These are phyloP conservation scores for Ramphastos sulfuratus DNA, from an alignment of 2,113 vertebrate species.

Conservation along the genomic window DNA sequence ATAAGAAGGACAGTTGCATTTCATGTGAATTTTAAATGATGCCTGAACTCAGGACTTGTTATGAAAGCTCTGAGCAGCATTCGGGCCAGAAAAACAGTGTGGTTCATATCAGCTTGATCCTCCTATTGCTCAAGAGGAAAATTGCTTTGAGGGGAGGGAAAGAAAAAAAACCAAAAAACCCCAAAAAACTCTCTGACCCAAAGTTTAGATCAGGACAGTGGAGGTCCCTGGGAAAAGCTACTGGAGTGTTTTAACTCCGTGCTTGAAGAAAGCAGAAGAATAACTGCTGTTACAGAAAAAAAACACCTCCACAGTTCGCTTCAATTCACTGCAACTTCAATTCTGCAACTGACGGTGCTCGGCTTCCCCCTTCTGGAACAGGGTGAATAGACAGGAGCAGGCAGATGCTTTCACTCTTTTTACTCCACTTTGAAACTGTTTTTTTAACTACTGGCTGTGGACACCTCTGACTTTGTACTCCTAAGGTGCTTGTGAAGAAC, in stretches of 20 bases:
- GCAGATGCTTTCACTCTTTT: not conserved
- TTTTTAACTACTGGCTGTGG: not conserved
- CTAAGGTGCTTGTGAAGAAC: not conserved
- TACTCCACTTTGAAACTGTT: rapidly evolving
- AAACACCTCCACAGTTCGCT: not conserved
- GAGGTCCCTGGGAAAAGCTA: not conserved
- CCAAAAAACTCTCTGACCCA: not conserved
- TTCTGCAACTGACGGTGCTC: not conserved
- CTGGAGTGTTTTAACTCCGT: not conserved
- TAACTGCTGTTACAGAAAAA: not conserved
- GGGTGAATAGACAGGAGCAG: not conserved
- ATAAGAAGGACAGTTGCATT: not conserved
- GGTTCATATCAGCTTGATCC: not conserved
- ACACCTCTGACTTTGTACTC: not conserved
- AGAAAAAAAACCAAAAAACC: no score
- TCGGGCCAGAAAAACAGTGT: not conserved
- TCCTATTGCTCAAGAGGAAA: not conserved
- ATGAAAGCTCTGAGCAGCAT: not conserved
- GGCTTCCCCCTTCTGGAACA: conserved; percentile 20
- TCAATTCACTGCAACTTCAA: not conserved
- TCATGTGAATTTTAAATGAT: not conserved
- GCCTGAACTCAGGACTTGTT: not conserved
- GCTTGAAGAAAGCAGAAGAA: not conserved
- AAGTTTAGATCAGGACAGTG: not conserved
- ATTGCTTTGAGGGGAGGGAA: no score